phyloP scores from a whole-genome alignment of 1,140 invertebrate genomes.

The Parasteatoda tepidariorum region DNA sequence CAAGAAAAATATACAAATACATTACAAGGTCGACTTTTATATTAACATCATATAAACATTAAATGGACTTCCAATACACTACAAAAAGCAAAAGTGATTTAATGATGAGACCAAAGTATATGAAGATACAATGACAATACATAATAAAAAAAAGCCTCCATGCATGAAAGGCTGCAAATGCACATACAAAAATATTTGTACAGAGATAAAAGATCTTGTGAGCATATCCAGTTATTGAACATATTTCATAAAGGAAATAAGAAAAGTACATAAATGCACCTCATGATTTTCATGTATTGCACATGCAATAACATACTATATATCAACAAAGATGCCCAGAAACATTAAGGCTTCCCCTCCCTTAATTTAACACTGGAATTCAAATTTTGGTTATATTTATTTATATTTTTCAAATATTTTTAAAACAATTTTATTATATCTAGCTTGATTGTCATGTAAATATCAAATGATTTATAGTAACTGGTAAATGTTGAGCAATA shows the following conservation, averaged over 20 bases:
- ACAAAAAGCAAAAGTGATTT: conserved; percentile 38
- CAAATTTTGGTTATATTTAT: too few species aligned
- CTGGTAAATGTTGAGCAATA: conserved; percentile 1
- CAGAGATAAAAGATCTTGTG: conserved; percentile 61
- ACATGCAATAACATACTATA: conserved; percentile 25
- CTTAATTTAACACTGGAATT: too few species aligned
- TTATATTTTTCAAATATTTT: too few species aligned
- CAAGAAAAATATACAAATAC: conserved; percentile 58
- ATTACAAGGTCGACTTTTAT: conserved; percentile 48
- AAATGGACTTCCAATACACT: conserved; percentile 57
- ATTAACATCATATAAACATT: conserved; percentile 61
- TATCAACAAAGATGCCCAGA: conserved; percentile 30
- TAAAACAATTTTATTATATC: too few species aligned
- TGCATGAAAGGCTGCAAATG: conserved; percentile 59
- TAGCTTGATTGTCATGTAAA: background rate
- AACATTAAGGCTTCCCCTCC: too few species aligned
- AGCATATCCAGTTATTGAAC: conserved; percentile 54
- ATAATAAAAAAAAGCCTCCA: conserved; percentile 59
- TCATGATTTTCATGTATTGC: conserved; percentile 54
- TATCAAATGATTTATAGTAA: background rate
- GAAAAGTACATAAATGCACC: conserved; percentile 59
- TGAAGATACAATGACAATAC: conserved; percentile 36
- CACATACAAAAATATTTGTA: conserved; percentile 62
- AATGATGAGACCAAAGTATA: conserved; percentile 50
- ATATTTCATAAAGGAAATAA: conserved; percentile 57